Evolutionary conservation across 2,888 invertebrate species (phyloP).

Genomic region (Melieria crassipennis): DNA sequence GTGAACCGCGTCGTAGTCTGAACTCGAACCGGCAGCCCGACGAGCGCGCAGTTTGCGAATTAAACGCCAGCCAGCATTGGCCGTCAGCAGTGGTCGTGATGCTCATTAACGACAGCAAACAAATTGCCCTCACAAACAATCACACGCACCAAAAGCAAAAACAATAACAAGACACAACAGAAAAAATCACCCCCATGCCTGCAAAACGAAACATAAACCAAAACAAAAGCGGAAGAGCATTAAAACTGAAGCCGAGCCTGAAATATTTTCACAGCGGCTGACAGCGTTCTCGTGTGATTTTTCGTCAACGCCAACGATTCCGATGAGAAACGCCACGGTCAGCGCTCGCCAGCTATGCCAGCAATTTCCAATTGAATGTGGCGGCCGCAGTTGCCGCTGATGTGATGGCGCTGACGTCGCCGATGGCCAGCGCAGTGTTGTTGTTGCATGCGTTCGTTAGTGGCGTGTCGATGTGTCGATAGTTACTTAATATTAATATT

Average conservation of each 20-base stretch:
- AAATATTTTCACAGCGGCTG: conserved; percentile 52
- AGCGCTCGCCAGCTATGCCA: conserved; percentile 9
- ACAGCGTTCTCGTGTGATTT: conserved; percentile 60
- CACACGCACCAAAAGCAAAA: neutral
- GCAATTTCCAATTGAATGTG: conserved; percentile 23
- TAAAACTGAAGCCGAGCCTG: conserved; percentile 28
- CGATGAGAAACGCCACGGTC: conserved; percentile 40
- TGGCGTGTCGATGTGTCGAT: too few relatives aligned
- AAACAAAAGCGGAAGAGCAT: conserved; percentile 39
- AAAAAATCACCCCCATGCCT: conserved; percentile 3
- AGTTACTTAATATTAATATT: too few relatives aligned
- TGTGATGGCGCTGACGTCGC: neutral
- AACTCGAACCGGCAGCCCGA: too few relatives aligned
- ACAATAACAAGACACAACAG: conserved; percentile 2
- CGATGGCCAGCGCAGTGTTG: neutral
- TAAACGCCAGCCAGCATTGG: neutral
- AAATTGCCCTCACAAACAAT: conserved; percentile 21
- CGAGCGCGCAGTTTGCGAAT: too few relatives aligned
- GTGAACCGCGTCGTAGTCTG: too few relatives aligned
- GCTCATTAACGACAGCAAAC: conserved; percentile 21
- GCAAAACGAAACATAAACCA: conserved; percentile 21
- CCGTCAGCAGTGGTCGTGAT: neutral
- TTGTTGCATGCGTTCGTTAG: neutral
- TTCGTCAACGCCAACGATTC: conserved; percentile 41
- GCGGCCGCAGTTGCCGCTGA: neutral